These are phyloP conservation scores for Hyla sarda DNA, from an alignment of 2,113 vertebrate genomes.

Conservation along the genomic window DNA sequence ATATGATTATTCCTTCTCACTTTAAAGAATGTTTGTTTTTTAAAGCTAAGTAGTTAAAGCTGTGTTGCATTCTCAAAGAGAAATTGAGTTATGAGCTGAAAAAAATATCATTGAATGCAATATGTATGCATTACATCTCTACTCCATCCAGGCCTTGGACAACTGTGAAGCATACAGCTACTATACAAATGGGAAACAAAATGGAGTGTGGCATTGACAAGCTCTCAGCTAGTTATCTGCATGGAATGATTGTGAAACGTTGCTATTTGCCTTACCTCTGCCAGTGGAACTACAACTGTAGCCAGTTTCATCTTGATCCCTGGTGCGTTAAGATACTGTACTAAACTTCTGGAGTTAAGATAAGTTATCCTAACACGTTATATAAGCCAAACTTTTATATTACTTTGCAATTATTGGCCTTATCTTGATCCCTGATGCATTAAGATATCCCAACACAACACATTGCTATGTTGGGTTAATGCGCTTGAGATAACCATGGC, in stretches of 20 bases:
- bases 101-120: slow-evolving; percentile 10
- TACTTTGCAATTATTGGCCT: too few relatives aligned
- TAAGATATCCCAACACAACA: too few relatives aligned
- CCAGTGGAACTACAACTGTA: neutral
- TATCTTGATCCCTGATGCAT: too few relatives aligned
- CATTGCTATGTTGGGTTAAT: too few relatives aligned
- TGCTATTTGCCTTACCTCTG: neutral
- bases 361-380: too few relatives aligned
- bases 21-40: slow-evolving; percentile 54
- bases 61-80: slow-evolving; percentile 29
- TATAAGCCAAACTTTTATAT: too few relatives aligned
- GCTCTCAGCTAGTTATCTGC: neutral
- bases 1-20: slow-evolving; percentile 57
- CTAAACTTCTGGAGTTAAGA: too few relatives aligned
- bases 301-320: too few relatives aligned
- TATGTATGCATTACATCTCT: neutral
- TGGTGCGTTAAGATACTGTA: too few relatives aligned
- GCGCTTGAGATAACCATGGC: too few relatives aligned
- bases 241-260: neutral
- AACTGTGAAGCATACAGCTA: neutral
- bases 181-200: neutral
- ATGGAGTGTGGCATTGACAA: neutral
- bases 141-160: slow-evolving; percentile 25
- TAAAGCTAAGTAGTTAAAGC: slow-evolving; percentile 43
- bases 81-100: slow-evolving; percentile 20